Percentiles rank a stretch among this genome's conserved stretches.
Conservation (phyloP, 2,797 vertebrate genomes). For the Lagorchestes hirsutus region DNA sequence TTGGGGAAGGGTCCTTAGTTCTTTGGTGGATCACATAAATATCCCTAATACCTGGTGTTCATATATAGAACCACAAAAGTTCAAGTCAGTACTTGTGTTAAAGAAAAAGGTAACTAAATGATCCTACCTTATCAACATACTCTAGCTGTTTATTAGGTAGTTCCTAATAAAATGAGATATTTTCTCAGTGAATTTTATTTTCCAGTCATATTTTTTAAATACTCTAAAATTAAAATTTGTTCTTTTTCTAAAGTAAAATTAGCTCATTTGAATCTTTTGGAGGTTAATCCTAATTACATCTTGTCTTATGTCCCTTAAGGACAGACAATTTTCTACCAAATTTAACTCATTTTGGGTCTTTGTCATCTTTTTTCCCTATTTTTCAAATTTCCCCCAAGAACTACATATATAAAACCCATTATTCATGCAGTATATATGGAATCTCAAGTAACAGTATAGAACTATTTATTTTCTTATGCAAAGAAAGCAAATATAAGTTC, state of each 20-base stretch:
- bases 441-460: background rate
- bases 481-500: background rate
- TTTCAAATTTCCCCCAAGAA: background rate
- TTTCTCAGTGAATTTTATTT: background rate
- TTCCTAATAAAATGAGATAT: background rate
- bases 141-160: background rate
- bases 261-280: background rate
- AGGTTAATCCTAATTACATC: background rate
- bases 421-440: background rate
- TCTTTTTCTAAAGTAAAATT: slow-evolving; percentile 15
- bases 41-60: background rate
- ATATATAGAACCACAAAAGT: background rate
- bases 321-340: background rate
- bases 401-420: background rate
- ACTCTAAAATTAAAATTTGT: background rate
- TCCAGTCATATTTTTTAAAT: background rate
- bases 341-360: too few relatives aligned
- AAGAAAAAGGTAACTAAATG: background rate
- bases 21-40: background rate
- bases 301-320: background rate
- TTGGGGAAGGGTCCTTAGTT: background rate
- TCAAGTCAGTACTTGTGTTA: background rate
- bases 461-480: background rate
- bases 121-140: background rate
- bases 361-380: background rate